A percentile compares a stretch with the other conserved stretches of the same genome.
phyloP scores from a whole-genome alignment of 2,888 invertebrate genomes.

The Napeogenes inachia region DNA sequence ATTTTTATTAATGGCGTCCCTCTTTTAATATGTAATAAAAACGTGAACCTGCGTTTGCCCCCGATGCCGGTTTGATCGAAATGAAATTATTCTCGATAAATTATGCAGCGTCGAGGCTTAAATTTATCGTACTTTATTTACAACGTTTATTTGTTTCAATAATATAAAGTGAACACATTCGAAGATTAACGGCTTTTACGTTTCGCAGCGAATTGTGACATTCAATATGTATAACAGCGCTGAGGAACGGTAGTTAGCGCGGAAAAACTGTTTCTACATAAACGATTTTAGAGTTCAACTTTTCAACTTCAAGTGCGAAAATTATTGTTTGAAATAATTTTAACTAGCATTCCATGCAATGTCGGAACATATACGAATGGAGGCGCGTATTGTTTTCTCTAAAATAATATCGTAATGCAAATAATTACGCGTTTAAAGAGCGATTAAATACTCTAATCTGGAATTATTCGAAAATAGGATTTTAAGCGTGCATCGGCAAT shows the following conservation, averaged over 20 bases:
- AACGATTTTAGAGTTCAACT: conserved; percentile 1
- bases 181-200: conserved; percentile 35
- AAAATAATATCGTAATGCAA: conserved; percentile 1
- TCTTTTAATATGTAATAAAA: conserved; percentile 41
- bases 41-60: conserved; percentile 36
- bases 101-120: conserved; percentile 43
- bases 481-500: conserved; percentile 15
- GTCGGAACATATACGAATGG: not conserved
- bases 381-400: not conserved
- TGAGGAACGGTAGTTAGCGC: not conserved
- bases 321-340: too few relatives aligned
- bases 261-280: not conserved
- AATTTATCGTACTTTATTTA: conserved; percentile 46
- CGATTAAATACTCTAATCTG: conserved; percentile 16
- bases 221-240: conserved; percentile 16
- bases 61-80: conserved; percentile 36
- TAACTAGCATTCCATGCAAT: not conserved
- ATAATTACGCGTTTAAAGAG: conserved; percentile 1
- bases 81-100: conserved; percentile 46
- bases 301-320: not conserved
- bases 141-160: conserved; percentile 45
- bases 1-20: conserved; percentile 45
- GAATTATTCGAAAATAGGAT: conserved; percentile 16
- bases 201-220: conserved; percentile 23
- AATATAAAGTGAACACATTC: conserved; percentile 39